Evolutionary conservation across 2,888 invertebrate genomes (phyloP).

Genomic region (Cordilura impudica): DNA sequence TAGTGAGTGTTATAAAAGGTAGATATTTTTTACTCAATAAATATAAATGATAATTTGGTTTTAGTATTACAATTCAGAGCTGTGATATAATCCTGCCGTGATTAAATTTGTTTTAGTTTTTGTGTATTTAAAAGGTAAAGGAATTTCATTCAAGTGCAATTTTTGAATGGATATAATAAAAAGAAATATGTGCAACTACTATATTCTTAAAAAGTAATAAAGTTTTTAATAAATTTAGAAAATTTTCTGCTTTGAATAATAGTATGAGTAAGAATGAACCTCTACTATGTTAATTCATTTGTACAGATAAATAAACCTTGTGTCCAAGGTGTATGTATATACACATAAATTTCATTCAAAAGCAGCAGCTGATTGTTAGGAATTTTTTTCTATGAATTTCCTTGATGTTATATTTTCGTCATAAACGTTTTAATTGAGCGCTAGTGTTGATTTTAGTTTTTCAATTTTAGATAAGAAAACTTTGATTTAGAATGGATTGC

Average conservation of each 20-base stretch:
- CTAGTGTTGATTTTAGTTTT: background rate
- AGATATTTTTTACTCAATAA: background rate
- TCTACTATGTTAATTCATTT: background rate
- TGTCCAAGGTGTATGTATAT: slow-evolving; percentile 27
- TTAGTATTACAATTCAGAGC: background rate
- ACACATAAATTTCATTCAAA: slow-evolving; percentile 5
- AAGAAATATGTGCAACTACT: no score
- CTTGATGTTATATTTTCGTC: slow-evolving; percentile 1
- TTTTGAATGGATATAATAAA: background rate
- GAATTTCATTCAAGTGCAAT: background rate
- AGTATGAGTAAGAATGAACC: background rate
- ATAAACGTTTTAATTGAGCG: slow-evolving; percentile 6
- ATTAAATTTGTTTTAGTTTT: background rate
- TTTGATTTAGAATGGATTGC: no score
- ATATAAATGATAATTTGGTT: background rate
- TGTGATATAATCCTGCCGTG: slow-evolving; percentile 28
- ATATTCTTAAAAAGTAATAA: no score
- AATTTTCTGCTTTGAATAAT: background rate
- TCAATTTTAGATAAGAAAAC: background rate
- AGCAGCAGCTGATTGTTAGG: slow-evolving; percentile 8
- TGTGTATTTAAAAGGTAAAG: background rate
- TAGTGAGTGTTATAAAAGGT: background rate
- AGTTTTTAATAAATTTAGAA: background rate
- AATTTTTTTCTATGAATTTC: background rate
- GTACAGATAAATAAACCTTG: slow-evolving; percentile 1